These are phyloP conservation scores for Eublepharis macularius DNA, from an alignment of 2,113 vertebrate genomes.

Conservation along the genomic window DNA sequence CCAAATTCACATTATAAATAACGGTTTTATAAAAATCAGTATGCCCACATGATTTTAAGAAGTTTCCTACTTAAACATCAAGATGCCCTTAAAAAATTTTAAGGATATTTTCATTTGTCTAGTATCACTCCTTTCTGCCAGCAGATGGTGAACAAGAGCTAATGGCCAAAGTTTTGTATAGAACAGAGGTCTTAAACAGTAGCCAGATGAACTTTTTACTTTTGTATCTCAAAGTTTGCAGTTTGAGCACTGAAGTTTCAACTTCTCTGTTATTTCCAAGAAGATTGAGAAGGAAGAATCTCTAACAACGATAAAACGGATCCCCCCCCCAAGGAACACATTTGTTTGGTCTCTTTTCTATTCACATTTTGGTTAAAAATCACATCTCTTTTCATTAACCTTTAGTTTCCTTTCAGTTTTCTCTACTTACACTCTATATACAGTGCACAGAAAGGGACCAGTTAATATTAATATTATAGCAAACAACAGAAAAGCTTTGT, in stretches of 20 bases:
- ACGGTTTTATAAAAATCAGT: background rate
- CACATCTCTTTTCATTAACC: background rate
- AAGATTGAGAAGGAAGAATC: background rate
- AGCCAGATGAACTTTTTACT: constrained; percentile 14
- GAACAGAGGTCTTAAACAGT: constrained; percentile 25
- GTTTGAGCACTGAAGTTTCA: constrained; percentile 7
- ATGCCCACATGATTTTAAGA: background rate
- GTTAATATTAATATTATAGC: background rate
- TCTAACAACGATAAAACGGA: background rate
- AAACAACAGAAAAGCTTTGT: background rate
- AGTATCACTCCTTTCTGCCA: constrained; percentile 52
- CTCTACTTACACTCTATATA: background rate
- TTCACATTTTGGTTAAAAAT: background rate
- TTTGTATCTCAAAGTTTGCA: constrained; percentile 33
- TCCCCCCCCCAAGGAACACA: background rate
- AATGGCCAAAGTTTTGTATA: constrained; percentile 39
- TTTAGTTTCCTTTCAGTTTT: background rate
- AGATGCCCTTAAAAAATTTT: background rate
- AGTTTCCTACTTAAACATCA: background rate
- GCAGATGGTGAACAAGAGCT: constrained; percentile 71
- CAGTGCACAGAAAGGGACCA: background rate
- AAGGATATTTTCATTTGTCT: background rate
- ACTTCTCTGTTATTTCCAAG: constrained; percentile 16
- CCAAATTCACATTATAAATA: background rate
- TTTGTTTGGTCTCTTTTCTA: background rate